phyloP scores from a whole-genome alignment of 2,113 vertebrate genomes.

The Rhabdornis inornatus region DNA sequence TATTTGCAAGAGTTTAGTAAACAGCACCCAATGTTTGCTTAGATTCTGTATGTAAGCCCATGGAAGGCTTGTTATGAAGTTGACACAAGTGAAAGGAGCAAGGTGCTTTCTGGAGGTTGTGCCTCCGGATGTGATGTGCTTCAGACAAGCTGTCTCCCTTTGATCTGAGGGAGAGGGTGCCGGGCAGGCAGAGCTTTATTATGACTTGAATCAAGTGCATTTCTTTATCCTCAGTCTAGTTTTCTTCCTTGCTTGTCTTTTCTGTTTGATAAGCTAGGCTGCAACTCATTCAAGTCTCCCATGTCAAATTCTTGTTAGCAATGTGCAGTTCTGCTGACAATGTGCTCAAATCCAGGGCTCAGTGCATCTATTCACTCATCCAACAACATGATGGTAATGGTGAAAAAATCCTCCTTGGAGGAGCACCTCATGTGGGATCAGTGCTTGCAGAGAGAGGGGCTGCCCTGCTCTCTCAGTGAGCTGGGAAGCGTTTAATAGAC shows the following conservation, averaged over 20 bases:
- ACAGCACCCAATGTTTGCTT: neutral
- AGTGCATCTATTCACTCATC: neutral
- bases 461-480: neutral
- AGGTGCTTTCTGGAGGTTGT: neutral
- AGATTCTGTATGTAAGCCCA: neutral
- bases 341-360: neutral
- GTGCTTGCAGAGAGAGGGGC: neutral
- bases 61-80: neutral
- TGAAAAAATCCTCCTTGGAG: neutral
- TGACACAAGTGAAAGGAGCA: neutral
- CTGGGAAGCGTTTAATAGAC: neutral
- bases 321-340: neutral
- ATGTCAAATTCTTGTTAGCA: neutral
- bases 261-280: neutral
- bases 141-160: neutral
- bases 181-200: neutral
- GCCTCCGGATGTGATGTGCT: neutral
- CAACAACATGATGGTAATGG: neutral
- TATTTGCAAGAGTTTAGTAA: neutral
- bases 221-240: neutral
- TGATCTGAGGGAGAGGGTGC: fast-evolving
- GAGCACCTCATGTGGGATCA: neutral
- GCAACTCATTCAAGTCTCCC: neutral
- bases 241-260: neutral
- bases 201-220: neutral